Base-by-base conservation (phyloP, 2,888 invertebrate species). In the Drosophila lacicola region DNA sequence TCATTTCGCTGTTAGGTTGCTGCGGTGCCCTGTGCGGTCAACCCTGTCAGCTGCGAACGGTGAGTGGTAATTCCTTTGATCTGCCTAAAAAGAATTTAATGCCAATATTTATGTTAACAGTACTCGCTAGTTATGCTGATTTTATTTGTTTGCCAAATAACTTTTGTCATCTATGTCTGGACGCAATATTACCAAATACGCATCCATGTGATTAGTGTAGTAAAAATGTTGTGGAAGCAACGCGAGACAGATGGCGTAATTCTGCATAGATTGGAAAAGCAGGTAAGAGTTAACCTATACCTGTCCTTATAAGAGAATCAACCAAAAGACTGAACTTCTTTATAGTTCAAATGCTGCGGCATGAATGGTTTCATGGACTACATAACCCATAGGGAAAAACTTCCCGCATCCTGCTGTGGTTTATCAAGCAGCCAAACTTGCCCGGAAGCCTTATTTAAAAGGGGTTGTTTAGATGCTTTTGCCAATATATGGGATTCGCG, bases 281-380 rank as follows among this genome's bases (percentile, higher is more conserved):
- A 11, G 0, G 71, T 71, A 47, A 53, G 55, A 11, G 2, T 0
- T 17, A 25, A 8, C 6, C 10, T 1, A 21, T 19, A 11, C 4
- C 1, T 4, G 8, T 14, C 2, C 1, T 13, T 19, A 0, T 2
- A 6, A 4, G 6, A 0, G 10, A 39, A 57, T 0, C 3, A 4
- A 19, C 8, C n/a, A 4, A n/a, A 29, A 1, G 2, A 1, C 2
- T 1, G 0, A 3, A 5, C 13, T 3, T 9, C 4, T 14, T 50
- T 42, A 8, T 25, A 67, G 73, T 9, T 62, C 0, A 10, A 50
- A 8, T 73, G 73, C 36, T 73, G 73, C 11, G 73, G 73, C 8
- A 0, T 21, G 3, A 8, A 61, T 39, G 53, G 54, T 0, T 4
- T 1, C 25, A 2, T 0, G 0, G 44, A 41, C 29, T 73, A 73